Conservation (phyloP, 2,888 invertebrate species). For the Epiperipatus broadwayi region DNA sequence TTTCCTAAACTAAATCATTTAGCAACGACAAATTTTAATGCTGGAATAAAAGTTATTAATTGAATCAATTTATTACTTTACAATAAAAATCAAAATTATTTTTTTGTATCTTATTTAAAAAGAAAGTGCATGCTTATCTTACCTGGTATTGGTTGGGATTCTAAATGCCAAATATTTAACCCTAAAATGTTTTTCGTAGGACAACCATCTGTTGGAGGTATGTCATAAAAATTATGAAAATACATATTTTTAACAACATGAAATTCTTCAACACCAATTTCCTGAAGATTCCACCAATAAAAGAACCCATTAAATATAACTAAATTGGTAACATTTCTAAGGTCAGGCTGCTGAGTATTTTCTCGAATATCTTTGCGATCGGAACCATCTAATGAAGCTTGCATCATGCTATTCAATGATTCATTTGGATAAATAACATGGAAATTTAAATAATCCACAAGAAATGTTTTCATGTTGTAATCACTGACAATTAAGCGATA, state of each 20-base stretch:
- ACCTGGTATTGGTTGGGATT: constrained; percentile 44
- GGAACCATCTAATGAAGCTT: constrained; percentile 55
- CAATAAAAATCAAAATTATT: no score
- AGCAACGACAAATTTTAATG: no score
- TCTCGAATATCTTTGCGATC: constrained; percentile 37
- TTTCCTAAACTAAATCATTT: no score
- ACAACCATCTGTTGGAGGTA: no score
- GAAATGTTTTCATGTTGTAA: constrained; percentile 53
- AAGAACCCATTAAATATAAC: constrained; percentile 55
- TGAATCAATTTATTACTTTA: no score
- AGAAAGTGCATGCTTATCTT: no score
- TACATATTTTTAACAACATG: constrained; percentile 45
- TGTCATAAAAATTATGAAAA: constrained; percentile 50
- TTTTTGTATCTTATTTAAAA: no score
- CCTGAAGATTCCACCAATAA: constrained; percentile 64
- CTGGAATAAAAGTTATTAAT: no score
- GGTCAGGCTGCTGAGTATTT: constrained; percentile 53
- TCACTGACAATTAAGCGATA: constrained; percentile 28
- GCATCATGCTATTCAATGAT: constrained; percentile 51
- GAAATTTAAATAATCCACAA: constrained; percentile 61
- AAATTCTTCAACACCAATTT: constrained; percentile 58
- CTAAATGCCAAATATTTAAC: constrained; percentile 40
- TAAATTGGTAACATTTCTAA: constrained; percentile 51
- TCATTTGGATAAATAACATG: constrained; percentile 55
- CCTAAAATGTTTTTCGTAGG: no score